phyloP scores from a whole-genome alignment of 2,113 vertebrate species.

The Neolamprologus sp. region DNA sequence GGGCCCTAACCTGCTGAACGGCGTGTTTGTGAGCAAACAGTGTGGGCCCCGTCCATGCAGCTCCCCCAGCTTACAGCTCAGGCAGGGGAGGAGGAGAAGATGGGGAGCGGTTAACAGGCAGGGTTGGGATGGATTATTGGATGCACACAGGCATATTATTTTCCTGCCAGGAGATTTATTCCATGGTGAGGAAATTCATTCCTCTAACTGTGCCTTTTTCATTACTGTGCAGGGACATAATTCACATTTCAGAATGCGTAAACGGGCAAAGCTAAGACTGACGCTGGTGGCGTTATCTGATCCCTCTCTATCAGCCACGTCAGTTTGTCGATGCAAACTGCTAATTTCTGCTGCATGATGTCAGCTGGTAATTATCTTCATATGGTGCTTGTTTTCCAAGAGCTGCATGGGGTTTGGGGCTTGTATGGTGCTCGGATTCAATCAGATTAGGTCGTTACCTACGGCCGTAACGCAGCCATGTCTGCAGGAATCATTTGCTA shows the following conservation, averaged over 20 bases:
- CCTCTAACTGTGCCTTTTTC: slow-evolving; percentile 56
- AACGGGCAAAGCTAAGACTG: slow-evolving; percentile 17
- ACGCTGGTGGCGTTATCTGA: slow-evolving; percentile 36
- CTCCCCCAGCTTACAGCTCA: slow-evolving; percentile 24
- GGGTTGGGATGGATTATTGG: slow-evolving; percentile 65
- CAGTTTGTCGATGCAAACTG: slow-evolving; percentile 23
- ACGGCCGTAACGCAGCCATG: background rate
- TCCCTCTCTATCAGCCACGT: slow-evolving; percentile 36
- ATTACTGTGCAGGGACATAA: slow-evolving; percentile 54
- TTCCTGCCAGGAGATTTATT: slow-evolving; percentile 63
- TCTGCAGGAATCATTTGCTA: slow-evolving; percentile 57
- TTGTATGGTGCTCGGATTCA: background rate
- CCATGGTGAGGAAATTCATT: slow-evolving; percentile 59
- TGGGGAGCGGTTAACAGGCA: slow-evolving; percentile 63
- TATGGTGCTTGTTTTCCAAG: slow-evolving; percentile 39
- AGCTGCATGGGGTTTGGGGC: background rate
- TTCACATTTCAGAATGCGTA: slow-evolving; percentile 48
- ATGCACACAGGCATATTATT: slow-evolving; percentile 67
- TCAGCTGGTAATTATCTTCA: slow-evolving; percentile 41
- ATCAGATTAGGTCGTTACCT: slow-evolving; percentile 44
- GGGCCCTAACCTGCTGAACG: slow-evolving; percentile 81
- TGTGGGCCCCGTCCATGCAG: slow-evolving; percentile 49
- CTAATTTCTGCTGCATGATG: slow-evolving; percentile 40
- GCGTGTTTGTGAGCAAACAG: slow-evolving; percentile 84
- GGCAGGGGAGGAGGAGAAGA: slow-evolving; percentile 19